Base-by-base conservation (phyloP, 2,113 vertebrate species). In the Caretta caretta region DNA sequence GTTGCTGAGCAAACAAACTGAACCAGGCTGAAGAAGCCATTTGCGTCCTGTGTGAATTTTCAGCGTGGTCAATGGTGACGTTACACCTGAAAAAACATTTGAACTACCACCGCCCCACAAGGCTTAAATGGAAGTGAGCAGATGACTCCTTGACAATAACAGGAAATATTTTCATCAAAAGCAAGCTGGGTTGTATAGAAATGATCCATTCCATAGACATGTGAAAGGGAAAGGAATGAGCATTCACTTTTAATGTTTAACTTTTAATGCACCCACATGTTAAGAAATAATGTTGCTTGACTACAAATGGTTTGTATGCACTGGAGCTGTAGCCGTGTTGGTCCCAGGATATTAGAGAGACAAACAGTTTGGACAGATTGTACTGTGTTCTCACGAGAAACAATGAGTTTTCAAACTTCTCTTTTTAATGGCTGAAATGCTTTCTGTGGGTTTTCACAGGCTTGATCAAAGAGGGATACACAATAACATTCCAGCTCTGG, bases 61-160 rank as follows among this genome's bases (percentile, higher is more conserved):
- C 80, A 96, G 96, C 96, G 90, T 94, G 94, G 92, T 69, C 93
- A 90, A 83, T 86, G 69, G 78, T 86, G 96, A 95, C 92, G 88
- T 86, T 95, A 95, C 97, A 98, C 96, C 96, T 97, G 96, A 97
- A 97, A 97, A 97, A 97, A 97, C 97, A 97, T 89, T 93, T 95
- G 53, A 92, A 95, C 85, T 82, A 90, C 48, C 87, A 49, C 51
- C 0, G 0, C 65, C 90, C 24, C 8, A 8, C 76, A 85, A 90
- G 91, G 87, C 88, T 94, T 92, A 57, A 51, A 85, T 92, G 79
- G 72, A 94, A 88, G 51, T 93, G 94, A 72, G 90, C 35, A 89
- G 0, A 0, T 91, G 91, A 87, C 79, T 96, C 80, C 91, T 93
- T 94, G 93, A 97, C 94, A 97, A 96, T 94, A 95, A 95, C 94